A percentile compares a stretch with the other conserved stretches of the same genome.
These are phyloP conservation scores for Podarcis lilfordi DNA, from an alignment of 2,797 vertebrate species.

Conservation along the genomic window DNA sequence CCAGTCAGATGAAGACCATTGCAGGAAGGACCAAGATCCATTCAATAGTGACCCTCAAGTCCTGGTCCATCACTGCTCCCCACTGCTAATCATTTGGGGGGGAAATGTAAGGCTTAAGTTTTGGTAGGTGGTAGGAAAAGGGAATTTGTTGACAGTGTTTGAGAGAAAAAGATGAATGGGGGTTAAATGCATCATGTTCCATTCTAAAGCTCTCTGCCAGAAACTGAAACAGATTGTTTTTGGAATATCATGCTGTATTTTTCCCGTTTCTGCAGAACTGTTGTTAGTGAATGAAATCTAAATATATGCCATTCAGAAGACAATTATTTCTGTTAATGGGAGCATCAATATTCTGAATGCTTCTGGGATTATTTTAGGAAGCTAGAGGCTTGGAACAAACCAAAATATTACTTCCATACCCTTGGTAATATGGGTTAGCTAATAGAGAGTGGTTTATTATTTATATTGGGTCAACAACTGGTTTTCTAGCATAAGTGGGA, in stretches of 20 bases:
- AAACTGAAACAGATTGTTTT: neutral
- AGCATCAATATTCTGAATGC: slow-evolving; percentile 20
- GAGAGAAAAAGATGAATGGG: neutral
- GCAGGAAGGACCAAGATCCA: neutral
- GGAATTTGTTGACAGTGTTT: neutral
- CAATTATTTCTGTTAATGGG: slow-evolving; percentile 5
- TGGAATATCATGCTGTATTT: neutral
- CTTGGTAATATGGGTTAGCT: neutral
- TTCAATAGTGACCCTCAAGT: neutral
- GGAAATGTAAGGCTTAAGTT: neutral
- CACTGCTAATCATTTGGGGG: neutral
- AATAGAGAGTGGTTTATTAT: neutral
- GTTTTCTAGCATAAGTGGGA: neutral
- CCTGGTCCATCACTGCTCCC: neutral
- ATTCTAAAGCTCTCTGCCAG: neutral
- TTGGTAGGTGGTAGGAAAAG: neutral
- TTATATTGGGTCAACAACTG: neutral
- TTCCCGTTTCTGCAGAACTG: neutral
- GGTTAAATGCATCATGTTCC: neutral
- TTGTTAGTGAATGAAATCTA: neutral
- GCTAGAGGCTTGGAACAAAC: neutral
- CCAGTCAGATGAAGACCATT: neutral
- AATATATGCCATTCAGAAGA: slow-evolving; percentile 38
- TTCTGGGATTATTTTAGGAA: neutral
- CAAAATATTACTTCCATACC: slow-evolving; percentile 19